Conservation (phyloP, 2,888 invertebrate genomes). For the Campoletis raptor region DNA sequence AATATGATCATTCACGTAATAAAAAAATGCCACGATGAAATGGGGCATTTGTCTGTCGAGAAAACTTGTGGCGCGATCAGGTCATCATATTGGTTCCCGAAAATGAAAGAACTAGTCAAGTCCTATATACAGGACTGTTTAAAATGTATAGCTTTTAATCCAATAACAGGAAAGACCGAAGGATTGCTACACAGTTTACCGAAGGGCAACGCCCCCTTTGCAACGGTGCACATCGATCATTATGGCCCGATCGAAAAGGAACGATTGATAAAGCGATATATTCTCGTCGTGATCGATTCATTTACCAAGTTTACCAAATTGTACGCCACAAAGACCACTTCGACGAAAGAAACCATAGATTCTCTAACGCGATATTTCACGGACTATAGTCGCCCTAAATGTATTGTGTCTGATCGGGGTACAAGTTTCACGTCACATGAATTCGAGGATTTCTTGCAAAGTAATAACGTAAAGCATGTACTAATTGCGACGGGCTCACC, state of each 20-base stretch:
- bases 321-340: slow-evolving; percentile 39
- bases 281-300: slow-evolving; percentile 23
- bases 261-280: slow-evolving; percentile 17
- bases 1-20: too few species aligned
- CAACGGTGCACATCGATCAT: neutral
- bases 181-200: too few species aligned
- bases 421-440: slow-evolving; percentile 68
- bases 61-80: too few species aligned
- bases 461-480: slow-evolving; percentile 62
- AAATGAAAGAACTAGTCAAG: too few species aligned
- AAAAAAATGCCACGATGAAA: too few species aligned
- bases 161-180: too few species aligned
- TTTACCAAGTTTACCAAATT: neutral
- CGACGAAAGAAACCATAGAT: slow-evolving; percentile 66
- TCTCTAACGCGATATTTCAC: slow-evolving; percentile 68
- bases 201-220: too few species aligned
- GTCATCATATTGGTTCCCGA: too few species aligned
- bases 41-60: too few species aligned
- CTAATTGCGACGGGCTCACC: slow-evolving; percentile 71
- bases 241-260: slow-evolving; percentile 33
- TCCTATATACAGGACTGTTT: too few species aligned
- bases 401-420: slow-evolving; percentile 70
- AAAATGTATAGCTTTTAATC: too few species aligned
- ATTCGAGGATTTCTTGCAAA: slow-evolving; percentile 66
- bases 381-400: slow-evolving; percentile 68